A percentile compares a stretch with the other conserved stretches of the same genome.
phyloP scores from a whole-genome alignment of 2,113 vertebrate genomes.

The Syngnathus floridae region DNA sequence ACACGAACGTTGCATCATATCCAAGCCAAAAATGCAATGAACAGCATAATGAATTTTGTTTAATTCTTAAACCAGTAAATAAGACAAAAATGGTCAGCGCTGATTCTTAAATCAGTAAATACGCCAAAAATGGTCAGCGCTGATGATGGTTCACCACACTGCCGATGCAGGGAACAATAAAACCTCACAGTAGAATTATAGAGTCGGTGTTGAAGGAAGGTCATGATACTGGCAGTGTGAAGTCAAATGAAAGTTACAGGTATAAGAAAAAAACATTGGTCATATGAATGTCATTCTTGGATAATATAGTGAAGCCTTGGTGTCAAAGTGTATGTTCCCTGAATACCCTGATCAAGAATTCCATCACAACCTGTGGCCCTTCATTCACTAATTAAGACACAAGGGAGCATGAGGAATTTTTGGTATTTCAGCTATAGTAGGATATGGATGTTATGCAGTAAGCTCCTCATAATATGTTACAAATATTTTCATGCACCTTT shows the following conservation, averaged over 20 bases:
- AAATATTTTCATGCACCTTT: neutral
- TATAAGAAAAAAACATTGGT: no score
- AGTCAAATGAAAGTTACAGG: neutral
- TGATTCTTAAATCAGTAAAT: neutral
- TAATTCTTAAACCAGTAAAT: neutral
- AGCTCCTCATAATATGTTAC: neutral
- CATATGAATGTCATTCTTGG: constrained; percentile 1
- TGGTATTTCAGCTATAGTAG: neutral
- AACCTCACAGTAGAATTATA: neutral
- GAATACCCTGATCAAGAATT: neutral
- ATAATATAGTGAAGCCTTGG: neutral
- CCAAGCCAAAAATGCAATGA: neutral
- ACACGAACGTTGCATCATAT: neutral
- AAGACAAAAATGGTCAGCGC: neutral
- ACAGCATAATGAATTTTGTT: neutral
- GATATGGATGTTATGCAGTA: neutral
- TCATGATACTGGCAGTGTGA: neutral
- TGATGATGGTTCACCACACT: neutral
- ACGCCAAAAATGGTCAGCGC: neutral
- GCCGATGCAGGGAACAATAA: neutral
- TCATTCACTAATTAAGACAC: neutral
- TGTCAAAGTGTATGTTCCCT: neutral
- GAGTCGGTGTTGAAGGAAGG: neutral
- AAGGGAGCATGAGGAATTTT: neutral
- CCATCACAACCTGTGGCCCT: neutral